A percentile compares a stretch with the other conserved stretches of the same genome.
These are phyloP conservation scores for Uropsilus gracilis DNA, from an alignment of 2,113 vertebrate species.

Conservation along the genomic window DNA sequence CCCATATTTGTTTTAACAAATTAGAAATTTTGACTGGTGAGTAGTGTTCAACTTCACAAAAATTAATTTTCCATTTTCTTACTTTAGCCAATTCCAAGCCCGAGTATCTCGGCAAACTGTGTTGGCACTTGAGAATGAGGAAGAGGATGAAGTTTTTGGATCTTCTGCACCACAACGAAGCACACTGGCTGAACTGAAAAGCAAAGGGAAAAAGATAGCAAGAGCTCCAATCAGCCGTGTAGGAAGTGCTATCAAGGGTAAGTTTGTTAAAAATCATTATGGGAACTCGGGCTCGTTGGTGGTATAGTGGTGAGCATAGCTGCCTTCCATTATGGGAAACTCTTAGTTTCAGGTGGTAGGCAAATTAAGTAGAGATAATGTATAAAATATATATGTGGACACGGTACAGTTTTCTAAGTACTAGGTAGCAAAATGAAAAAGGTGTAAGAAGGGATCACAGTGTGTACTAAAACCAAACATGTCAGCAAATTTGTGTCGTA, in stretches of 20 bases:
- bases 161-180: slow-evolving; percentile 87
- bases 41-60: background rate
- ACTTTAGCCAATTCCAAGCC: slow-evolving; percentile 92
- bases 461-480: background rate
- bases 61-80: background rate
- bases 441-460: slow-evolving; percentile 42
- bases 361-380: slow-evolving; percentile 42
- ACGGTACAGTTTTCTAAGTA: slow-evolving; percentile 50
- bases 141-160: slow-evolving; percentile 59
- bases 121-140: slow-evolving; percentile 86
- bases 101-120: slow-evolving; percentile 93
- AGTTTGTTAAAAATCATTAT: slow-evolving; percentile 9
- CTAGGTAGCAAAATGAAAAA: slow-evolving; percentile 13
- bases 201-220: slow-evolving; percentile 92
- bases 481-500: background rate
- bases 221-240: slow-evolving; percentile 90
- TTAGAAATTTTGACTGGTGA: slow-evolving; percentile 8
- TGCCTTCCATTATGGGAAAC: background rate
- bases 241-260: slow-evolving; percentile 89
- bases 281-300: too few relatives aligned
- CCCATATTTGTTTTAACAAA: slow-evolving; percentile 27
- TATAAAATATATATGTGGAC: slow-evolving; percentile 6
- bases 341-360: slow-evolving; percentile 3
- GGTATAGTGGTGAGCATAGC: too few relatives aligned
- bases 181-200: slow-evolving; percentile 91